A percentile compares a stretch with the other conserved stretches of the same genome.
These are phyloP conservation scores for Vipera ursinii DNA, from an alignment of 2,797 vertebrate genomes.

Conservation along the genomic window DNA sequence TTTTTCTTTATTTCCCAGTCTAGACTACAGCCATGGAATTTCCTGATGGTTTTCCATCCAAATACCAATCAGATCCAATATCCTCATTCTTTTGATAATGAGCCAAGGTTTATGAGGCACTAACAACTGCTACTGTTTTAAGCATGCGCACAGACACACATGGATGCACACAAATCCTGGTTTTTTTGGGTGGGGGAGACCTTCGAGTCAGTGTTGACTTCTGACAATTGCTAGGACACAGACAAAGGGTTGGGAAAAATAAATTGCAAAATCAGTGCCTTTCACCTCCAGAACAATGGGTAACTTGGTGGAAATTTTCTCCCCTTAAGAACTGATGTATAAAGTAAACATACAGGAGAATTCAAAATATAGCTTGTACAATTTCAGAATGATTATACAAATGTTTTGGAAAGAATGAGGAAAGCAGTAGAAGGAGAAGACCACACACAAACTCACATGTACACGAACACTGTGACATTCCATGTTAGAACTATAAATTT, in stretches of 20 bases:
- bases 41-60: neutral
- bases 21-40: neutral
- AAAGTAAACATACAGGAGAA: neutral
- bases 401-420: neutral
- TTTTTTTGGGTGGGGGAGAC: neutral
- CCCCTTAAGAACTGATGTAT: neutral
- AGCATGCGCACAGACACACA: neutral
- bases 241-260: neutral
- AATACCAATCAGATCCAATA: neutral
- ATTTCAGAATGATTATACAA: neutral
- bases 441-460: neutral
- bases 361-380: neutral
- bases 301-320: neutral
- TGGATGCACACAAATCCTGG: neutral
- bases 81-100: neutral
- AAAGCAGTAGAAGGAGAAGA: neutral
- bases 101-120: neutral
- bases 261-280: neutral
- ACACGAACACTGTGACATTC: neutral
- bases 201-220: neutral
- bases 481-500: neutral
- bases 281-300: neutral
- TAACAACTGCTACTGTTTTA: neutral
- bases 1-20: neutral
- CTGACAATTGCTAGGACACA: neutral